A percentile compares a stretch with the other conserved stretches of the same genome.
Evolutionary conservation across 1,140 invertebrate species (phyloP).

Genomic region (Schlechtendalia chinensis): DNA sequence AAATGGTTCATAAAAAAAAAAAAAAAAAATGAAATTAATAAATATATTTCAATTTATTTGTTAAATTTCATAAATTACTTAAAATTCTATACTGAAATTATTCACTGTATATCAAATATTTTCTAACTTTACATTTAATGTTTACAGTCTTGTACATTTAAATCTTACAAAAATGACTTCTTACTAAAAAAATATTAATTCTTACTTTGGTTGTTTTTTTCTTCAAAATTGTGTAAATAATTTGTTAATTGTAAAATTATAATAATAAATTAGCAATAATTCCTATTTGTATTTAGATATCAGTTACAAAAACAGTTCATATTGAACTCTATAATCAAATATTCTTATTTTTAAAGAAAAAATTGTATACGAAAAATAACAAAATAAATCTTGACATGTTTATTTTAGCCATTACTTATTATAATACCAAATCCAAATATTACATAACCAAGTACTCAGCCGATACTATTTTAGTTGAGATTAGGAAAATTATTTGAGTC

Average conservation of each 20-base stretch:
- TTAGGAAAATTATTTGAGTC: constrained; percentile 9
- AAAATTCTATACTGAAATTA: background rate
- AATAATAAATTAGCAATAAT: background rate
- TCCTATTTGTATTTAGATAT: constrained; percentile 9
- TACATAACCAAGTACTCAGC: constrained; percentile 6
- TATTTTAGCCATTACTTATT: background rate
- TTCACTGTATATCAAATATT: background rate
- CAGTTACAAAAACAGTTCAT: constrained; percentile 4
- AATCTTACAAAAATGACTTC: too few relatives aligned
- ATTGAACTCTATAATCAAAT: background rate
- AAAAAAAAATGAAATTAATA: background rate
- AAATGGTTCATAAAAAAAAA: background rate
- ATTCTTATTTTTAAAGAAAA: background rate
- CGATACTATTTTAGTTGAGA: background rate
- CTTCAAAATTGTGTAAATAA: background rate
- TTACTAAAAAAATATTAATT: background rate
- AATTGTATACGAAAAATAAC: background rate
- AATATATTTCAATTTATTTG: background rate
- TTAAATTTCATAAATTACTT: background rate
- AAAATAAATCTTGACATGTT: background rate
- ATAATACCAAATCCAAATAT: constrained; percentile 14
- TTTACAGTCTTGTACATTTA: too few relatives aligned
- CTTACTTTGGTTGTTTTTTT: background rate
- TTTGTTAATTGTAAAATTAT: background rate
- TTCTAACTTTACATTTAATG: background rate